phyloP scores from a whole-genome alignment of 2,113 vertebrate species.

The Heterotilapia buettikoferi region DNA sequence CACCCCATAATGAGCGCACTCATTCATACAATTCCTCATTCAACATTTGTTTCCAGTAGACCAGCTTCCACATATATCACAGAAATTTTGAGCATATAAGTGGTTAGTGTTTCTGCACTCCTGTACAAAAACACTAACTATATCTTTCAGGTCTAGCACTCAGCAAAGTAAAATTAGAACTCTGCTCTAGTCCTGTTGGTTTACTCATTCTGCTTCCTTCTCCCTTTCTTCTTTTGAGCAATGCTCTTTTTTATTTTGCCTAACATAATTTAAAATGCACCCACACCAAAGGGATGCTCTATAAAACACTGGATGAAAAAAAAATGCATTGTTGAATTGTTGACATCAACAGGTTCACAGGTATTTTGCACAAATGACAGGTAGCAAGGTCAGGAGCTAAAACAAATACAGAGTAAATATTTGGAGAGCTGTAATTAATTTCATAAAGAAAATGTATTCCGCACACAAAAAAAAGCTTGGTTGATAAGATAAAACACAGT shows the following conservation, averaged over 20 bases:
- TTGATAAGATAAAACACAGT: not conserved
- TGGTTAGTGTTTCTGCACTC: not conserved
- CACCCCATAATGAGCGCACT: fast-evolving
- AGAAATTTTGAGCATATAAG: not conserved
- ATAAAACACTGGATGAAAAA: not conserved
- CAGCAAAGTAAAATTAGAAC: not conserved
- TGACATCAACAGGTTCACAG: not conserved
- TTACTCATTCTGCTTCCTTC: not conserved
- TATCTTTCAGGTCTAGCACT: not conserved
- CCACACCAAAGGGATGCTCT: not conserved
- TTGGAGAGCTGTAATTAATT: not conserved
- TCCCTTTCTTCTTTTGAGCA: not conserved
- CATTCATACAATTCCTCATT: not conserved
- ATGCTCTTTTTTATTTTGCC: not conserved
- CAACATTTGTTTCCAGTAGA: not conserved
- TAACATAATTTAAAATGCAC: not conserved
- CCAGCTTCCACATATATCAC: not conserved
- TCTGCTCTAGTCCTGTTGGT: not conserved
- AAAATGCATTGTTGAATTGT: not conserved
- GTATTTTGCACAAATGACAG: not conserved
- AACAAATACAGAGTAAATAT: not conserved
- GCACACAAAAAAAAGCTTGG: fast-evolving
- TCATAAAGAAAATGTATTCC: not conserved
- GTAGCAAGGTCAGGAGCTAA: not conserved
- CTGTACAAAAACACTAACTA: not conserved